Evolutionary conservation across 2,888 invertebrate species (phyloP), one percentile per base, ranked within the genome.

Genomic region (Lathronympha strigana): DNA sequence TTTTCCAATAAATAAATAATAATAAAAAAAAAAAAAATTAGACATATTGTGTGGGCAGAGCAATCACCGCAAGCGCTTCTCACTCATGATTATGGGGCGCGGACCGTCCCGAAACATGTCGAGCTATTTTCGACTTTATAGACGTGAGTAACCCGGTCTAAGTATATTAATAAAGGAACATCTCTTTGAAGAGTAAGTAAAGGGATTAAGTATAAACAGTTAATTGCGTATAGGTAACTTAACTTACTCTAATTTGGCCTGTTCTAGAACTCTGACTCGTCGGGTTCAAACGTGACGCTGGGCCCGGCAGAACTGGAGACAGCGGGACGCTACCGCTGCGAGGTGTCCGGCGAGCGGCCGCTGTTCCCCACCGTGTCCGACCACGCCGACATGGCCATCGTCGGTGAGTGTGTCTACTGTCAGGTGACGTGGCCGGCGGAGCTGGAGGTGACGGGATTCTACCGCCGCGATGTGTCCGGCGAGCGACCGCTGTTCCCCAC

Each of bases 401-500:
- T 95, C 61, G 94, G 95, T 95, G 82, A 91, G 93, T 38, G 11
- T 1, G 13, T 11, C 9, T 19, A 1, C 19, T 19, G 40, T 9
- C 0, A n/a, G n/a, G 91, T 95, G 63, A 90, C 93, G 63, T 86
- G 96, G 75, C 92, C 93, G 17, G 94, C 95, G 71, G 93, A 93
- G 72, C 84, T 94, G 69, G 90, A 93, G 76, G 94, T 95, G 66
- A 93, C 93, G 58, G 95, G 95, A 49, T 90, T 94, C 61, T 95
- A 95, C 83, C 93, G 95, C 71, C 95, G 95, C 80, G 95, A 95
- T 82, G 95, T 95, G 68, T 95, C 95, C 60, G 95, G 94, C 25
- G 95, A 95, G 81, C 93, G 94, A 63, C 95, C 95, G 40, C 94
- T 94, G 68, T 95, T 95, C 83, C 94, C 93, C 77, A 95, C 95